A percentile compares a stretch with the other conserved stretches of the same genome.
These are phyloP conservation scores for Misgurnus mizolepis DNA, from an alignment of 2,113 vertebrate species.

Conservation along the genomic window DNA sequence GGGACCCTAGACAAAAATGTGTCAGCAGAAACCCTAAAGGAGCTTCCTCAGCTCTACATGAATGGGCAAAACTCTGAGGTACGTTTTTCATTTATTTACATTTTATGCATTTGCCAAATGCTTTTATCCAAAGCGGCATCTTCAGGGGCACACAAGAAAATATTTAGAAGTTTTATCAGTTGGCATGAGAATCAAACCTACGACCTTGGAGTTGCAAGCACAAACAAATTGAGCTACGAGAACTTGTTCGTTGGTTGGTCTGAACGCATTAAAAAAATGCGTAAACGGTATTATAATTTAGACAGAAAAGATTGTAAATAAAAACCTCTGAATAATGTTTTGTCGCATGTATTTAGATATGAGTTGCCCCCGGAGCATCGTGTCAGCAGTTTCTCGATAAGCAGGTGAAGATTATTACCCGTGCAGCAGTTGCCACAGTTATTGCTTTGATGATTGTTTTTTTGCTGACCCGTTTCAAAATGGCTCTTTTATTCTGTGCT, in stretches of 20 bases:
- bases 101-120: too few relatives aligned
- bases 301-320: slow-evolving; percentile 1
- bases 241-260: too few relatives aligned
- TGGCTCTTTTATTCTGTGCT: slow-evolving; percentile 7
- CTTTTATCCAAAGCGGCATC: too few relatives aligned
- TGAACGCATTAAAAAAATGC: background rate
- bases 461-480: slow-evolving; percentile 30
- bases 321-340: slow-evolving; percentile 7
- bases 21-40: slow-evolving; percentile 82
- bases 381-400: slow-evolving; percentile 19
- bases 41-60: slow-evolving; percentile 88
- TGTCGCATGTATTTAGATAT: slow-evolving; percentile 21
- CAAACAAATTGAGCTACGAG: too few relatives aligned
- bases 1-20: slow-evolving; percentile 94
- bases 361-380: background rate
- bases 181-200: too few relatives aligned
- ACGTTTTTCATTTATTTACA: background rate
- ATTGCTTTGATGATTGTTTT: slow-evolving; percentile 35
- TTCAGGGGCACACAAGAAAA: too few relatives aligned
- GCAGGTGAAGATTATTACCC: slow-evolving; percentile 24
- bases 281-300: background rate
- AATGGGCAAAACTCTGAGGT: slow-evolving; percentile 94
- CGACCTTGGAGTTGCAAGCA: too few relatives aligned
- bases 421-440: slow-evolving; percentile 16
- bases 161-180: too few relatives aligned